These are phyloP conservation scores for Zaprionus capensis DNA, from an alignment of 1,140 invertebrate species.

Conservation along the genomic window DNA sequence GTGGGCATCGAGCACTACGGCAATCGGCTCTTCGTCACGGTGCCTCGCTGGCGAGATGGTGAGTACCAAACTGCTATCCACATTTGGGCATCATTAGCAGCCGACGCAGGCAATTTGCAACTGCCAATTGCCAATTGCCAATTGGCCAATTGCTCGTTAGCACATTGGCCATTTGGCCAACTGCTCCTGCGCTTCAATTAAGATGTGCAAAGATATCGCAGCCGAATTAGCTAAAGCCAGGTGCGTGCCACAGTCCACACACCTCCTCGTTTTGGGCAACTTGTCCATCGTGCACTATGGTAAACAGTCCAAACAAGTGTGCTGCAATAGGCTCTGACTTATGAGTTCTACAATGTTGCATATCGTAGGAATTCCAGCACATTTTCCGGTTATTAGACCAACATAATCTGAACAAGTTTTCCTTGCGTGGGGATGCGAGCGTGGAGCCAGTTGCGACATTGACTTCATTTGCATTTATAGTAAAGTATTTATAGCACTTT, in stretches of 20 bases:
- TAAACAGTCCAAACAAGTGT: not conserved
- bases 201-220: not conserved
- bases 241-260: not conserved
- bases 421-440: not conserved
- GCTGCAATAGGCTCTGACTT: not conserved
- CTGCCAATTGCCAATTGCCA: not conserved
- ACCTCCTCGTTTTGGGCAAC: no score
- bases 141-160: not conserved
- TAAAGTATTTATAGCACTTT: not conserved
- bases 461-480: not conserved
- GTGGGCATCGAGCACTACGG: slow-evolving; percentile 91
- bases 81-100: slow-evolving; percentile 60
- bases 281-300: not conserved
- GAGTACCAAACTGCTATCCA: slow-evolving; percentile 42
- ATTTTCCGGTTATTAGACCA: not conserved
- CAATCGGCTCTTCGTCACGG: slow-evolving; percentile 91
- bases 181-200: not conserved
- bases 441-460: not conserved
- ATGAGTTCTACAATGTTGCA: not conserved
- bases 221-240: not conserved
- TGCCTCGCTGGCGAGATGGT: slow-evolving; percentile 90
- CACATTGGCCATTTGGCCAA: slow-evolving; percentile 1
- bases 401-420: not conserved
- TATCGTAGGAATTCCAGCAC: not conserved
- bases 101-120: not conserved